phyloP scores from a whole-genome alignment of 2,113 vertebrate species.

The Sceloporus tristichus region DNA sequence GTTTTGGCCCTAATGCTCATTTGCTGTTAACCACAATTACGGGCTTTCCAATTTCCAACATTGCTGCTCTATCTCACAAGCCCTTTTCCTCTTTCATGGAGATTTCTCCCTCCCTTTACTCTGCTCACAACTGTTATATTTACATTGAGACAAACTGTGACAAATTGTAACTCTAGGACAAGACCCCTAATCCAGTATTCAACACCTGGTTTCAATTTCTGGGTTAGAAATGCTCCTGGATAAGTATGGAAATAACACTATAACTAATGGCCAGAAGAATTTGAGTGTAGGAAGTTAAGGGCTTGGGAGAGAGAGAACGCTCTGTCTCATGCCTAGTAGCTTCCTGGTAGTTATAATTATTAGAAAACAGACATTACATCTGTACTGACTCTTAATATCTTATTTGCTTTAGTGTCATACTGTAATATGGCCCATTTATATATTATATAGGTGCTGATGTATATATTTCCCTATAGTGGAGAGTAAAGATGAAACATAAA shows the following conservation, averaged over 20 bases:
- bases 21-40: not conserved
- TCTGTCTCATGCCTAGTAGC: not conserved
- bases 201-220: not conserved
- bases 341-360: not conserved
- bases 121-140: not conserved
- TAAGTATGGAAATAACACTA: not conserved
- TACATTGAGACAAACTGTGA: not conserved
- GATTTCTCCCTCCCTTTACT: not conserved
- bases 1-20: not conserved
- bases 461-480: not conserved
- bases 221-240: not conserved
- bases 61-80: not conserved
- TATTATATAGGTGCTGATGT: not conserved
- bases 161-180: not conserved
- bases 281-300: not conserved
- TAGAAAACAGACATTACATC: not conserved
- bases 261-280: not conserved
- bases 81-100: not conserved
- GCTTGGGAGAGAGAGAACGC: not conserved
- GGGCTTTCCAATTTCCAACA: too few species aligned
- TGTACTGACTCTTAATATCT: not conserved
- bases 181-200: not conserved
- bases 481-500: not conserved
- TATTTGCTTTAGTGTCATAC: not conserved
- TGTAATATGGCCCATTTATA: not conserved